Conservation (phyloP, 2,888 invertebrate species). For the Drosophila melanosoma region DNA sequence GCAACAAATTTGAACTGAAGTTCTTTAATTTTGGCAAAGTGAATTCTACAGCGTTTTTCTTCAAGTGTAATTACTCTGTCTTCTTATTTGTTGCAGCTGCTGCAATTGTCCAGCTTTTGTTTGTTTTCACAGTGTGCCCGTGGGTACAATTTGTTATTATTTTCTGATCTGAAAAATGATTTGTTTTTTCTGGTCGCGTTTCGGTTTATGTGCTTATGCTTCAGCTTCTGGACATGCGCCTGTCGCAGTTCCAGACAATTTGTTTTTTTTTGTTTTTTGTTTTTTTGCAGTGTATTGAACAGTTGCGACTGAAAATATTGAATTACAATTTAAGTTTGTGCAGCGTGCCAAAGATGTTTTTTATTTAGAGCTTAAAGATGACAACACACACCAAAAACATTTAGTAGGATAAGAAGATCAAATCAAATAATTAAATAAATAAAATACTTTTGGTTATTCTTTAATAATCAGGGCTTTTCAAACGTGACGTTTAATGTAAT, state of each 20-base stretch:
- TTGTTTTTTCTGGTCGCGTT: constrained; percentile 77
- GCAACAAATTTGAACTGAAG: not conserved
- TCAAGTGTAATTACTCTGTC: not conserved
- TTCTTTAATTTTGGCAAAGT: not conserved
- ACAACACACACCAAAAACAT: not conserved
- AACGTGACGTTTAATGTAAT: constrained; percentile 3
- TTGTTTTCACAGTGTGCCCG: constrained; percentile 66
- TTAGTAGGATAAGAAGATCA: not conserved
- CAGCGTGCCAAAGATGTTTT: constrained; percentile 16
- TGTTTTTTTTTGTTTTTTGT: constrained; percentile 12
- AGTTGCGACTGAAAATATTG: constrained; percentile 42
- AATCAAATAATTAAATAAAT: not conserved
- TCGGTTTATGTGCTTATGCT: constrained; percentile 3
- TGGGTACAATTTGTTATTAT: constrained; percentile 31
- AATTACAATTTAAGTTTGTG: constrained; percentile 32
- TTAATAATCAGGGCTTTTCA: not conserved
- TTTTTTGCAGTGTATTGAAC: constrained; percentile 25
- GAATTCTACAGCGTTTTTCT: not conserved
- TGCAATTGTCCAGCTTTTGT: constrained; percentile 37
- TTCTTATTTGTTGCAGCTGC: constrained; percentile 47
- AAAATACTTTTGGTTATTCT: not conserved
- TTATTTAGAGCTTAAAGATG: not conserved
- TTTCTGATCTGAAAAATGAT: constrained; percentile 56
- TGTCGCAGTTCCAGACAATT: constrained; percentile 15
- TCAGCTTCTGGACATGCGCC: constrained; percentile 50